Evolutionary conservation across 1,140 invertebrate genomes (phyloP), one percentile per base, ranked within the genome.

Genomic region (Octopus bimaculoides): DNA sequence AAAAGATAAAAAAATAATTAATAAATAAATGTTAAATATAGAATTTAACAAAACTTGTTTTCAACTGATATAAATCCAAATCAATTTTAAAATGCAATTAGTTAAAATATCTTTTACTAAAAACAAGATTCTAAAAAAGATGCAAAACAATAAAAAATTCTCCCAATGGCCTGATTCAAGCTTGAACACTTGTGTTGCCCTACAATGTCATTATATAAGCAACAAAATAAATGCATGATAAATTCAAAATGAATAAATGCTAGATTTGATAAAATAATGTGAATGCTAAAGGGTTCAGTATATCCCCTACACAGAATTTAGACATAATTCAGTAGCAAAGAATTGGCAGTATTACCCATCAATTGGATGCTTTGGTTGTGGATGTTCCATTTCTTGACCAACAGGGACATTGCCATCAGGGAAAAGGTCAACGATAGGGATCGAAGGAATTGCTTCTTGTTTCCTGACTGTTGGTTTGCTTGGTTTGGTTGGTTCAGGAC

Each of bases 381-480:
- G 87, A 82, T 92, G 90, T 77, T 91, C 88, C 79, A 88, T 84
- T 73, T 91, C 88, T 86, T 92, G 87, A 71, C 92, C 91, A 79
- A 89, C 86, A 20, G 91, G 91, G 85, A 84, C 92, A 82, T 93
- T 92, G 89, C 94, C 95, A 91, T 96, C 93, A 6, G 95, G 93
- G 87, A 93, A 99, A 5, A 98, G 91, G 79, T 97, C 94, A 1
- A 92, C 91, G 83, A 99, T 95, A 0, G 97, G 94, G 85, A 98
- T 93, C 20, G 94, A 93, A 12, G 97, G 96, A 20, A 96, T 96
- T 89, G 94, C 92, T 12, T 95, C 96, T 90, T 96, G 95, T 66
- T 91, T 90, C 74, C 91, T 91, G 5, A 73, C 52, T 56, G 78
- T 84, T 80, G 54, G 76, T 79, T n/a, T n/a, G n/a, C n/a, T n/a